phyloP scores from a whole-genome alignment of 1,140 invertebrate genomes.

The Aphelenchoides fujianensis region DNA sequence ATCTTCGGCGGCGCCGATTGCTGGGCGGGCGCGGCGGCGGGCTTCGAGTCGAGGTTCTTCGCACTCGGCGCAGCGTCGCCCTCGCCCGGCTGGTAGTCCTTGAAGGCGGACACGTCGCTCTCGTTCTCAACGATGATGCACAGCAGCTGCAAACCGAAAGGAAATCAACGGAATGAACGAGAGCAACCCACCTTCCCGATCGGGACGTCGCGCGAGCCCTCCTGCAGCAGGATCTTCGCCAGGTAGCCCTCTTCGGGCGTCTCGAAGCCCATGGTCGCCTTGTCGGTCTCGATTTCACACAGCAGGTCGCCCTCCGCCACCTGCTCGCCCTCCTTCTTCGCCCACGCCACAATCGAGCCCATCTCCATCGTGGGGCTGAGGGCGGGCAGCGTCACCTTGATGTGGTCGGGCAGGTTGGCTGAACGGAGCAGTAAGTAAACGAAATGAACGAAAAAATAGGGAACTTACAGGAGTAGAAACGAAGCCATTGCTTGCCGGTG shows the following conservation, averaged over 20 bases:
- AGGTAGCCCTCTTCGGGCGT: slow-evolving; percentile 96
- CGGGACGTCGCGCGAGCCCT: slow-evolving; percentile 72
- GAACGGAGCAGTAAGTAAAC: slow-evolving; percentile 17
- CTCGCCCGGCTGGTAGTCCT: slow-evolving; percentile 67
- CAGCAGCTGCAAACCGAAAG: slow-evolving; percentile 66
- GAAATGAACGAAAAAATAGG: slow-evolving; percentile 8
- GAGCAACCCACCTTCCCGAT: slow-evolving; percentile 69
- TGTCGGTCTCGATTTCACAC: slow-evolving; percentile 99
- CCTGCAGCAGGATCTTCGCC: slow-evolving; percentile 84
- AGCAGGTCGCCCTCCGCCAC: slow-evolving; percentile 81
- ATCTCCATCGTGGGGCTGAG: slow-evolving; percentile 97
- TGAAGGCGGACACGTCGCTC: slow-evolving; percentile 71
- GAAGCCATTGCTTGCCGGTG: slow-evolving; percentile 17
- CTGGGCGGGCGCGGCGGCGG: background rate
- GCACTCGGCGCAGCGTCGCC: slow-evolving; percentile 54
- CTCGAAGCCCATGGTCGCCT: slow-evolving; percentile 99
- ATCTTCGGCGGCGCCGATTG: slow-evolving; percentile 58
- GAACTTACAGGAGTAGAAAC: slow-evolving; percentile 14
- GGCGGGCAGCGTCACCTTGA: slow-evolving; percentile 83
- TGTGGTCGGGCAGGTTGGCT: slow-evolving; percentile 72
- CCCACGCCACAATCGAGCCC: slow-evolving; percentile 94
- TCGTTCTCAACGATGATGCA: slow-evolving; percentile 74
- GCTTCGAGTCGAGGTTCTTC: slow-evolving; percentile 57
- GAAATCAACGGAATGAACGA: background rate
- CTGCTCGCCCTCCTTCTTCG: slow-evolving; percentile 87